Conservation (phyloP, 2,113 vertebrate species). For the Oreochromis tanganicae region DNA sequence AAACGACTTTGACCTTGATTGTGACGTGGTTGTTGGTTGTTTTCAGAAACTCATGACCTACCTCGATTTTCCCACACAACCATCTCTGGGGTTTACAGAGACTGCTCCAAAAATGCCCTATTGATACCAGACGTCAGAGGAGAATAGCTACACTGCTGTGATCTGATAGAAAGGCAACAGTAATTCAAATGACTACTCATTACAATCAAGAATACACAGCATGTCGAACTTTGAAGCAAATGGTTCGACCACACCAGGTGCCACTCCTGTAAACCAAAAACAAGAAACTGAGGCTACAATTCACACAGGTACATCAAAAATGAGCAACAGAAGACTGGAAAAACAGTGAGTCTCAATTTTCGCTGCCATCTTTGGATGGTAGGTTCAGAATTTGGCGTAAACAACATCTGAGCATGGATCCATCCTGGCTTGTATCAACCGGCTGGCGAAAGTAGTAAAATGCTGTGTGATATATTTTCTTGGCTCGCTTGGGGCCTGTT, state of each 20-base stretch:
- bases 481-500: accelerated
- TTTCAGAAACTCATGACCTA: neutral
- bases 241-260: neutral
- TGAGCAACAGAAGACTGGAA: neutral
- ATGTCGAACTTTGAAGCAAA: neutral
- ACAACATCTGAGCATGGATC: neutral
- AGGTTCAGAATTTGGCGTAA: neutral
- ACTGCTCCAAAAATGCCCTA: neutral
- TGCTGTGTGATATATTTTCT: accelerated
- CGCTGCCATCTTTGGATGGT: neutral
- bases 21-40: neutral
- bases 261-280: accelerated
- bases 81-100: neutral
- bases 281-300: neutral
- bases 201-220: neutral
- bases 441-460: neutral
- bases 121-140: neutral
- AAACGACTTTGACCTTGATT: neutral
- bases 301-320: accelerated
- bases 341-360: neutral
- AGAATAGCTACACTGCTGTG: neutral
- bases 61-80: neutral
- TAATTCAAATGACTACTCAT: neutral
- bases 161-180: neutral
- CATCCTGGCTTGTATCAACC: neutral